Evolutionary conservation across 2,797 vertebrate genomes (phyloP).

Genomic region (Cirrhinus mrigala): DNA sequence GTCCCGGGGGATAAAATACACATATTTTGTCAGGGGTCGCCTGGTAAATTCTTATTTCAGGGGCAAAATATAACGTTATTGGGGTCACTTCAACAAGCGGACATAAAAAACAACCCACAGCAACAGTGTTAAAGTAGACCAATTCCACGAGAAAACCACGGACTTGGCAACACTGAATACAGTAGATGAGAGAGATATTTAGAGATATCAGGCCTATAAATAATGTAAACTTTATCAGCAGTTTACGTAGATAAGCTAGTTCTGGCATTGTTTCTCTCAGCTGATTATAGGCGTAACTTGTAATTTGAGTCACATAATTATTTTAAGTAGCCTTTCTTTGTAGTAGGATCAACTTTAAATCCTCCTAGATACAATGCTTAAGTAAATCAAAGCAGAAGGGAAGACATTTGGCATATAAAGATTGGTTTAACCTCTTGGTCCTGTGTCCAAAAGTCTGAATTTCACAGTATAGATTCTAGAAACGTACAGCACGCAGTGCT

Average conservation of each 20-base stretch:
- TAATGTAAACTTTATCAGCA: background rate
- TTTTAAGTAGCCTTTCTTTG: background rate
- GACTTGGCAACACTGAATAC: no score
- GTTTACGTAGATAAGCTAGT: background rate
- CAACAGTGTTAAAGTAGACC: no score
- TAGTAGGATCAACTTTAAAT: background rate
- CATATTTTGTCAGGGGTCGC: no score
- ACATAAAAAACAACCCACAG: no score
- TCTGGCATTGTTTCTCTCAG: background rate
- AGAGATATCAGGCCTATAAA: background rate
- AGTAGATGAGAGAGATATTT: background rate
- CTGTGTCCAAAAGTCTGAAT: background rate
- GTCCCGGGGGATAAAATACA: no score
- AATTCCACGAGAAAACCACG: no score
- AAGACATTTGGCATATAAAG: background rate
- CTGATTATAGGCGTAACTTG: background rate
- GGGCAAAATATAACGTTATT: no score
- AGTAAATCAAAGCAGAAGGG: background rate
- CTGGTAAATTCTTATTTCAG: no score
- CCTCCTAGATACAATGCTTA: background rate
- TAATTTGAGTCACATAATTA: background rate
- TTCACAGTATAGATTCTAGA: slow-evolving; percentile 6
- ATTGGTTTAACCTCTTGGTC: background rate
- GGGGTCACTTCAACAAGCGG: no score
- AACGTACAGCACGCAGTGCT: background rate